Conservation (phyloP, 2,797 vertebrate genomes). For the Helicolenus hilgendorfi region DNA sequence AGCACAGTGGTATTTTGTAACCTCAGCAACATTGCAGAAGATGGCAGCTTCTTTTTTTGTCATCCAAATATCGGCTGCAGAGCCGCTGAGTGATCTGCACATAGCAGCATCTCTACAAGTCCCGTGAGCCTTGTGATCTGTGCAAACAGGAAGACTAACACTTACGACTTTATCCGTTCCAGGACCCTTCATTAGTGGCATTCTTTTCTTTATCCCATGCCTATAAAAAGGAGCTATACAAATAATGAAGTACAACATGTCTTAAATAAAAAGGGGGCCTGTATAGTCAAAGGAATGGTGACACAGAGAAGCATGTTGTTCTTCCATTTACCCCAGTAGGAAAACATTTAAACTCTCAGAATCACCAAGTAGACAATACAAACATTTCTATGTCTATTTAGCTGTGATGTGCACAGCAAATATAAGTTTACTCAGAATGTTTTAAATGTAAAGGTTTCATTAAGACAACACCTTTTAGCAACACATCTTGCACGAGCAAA, state of each 20-base stretch:
- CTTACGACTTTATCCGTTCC: neutral
- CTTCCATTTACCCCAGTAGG: neutral
- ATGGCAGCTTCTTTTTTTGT: neutral
- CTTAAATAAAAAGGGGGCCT: conserved; percentile 24
- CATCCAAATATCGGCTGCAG: neutral
- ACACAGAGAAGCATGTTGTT: conserved; percentile 12
- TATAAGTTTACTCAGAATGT: neutral
- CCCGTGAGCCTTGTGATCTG: conserved; percentile 8
- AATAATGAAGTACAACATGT: conserved; percentile 57
- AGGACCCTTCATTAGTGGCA: conserved; percentile 21
- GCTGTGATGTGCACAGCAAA: neutral
- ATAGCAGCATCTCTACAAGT: neutral
- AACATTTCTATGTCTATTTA: neutral
- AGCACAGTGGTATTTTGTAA: conserved; percentile 18
- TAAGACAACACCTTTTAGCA: neutral
- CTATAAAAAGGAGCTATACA: conserved; percentile 74
- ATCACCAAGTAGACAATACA: neutral
- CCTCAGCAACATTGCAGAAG: neutral
- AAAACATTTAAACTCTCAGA: neutral
- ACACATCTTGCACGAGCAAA: neutral
- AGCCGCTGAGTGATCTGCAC: neutral
- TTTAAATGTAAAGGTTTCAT: neutral
- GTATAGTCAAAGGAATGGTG: conserved; percentile 26
- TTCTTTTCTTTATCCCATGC: conserved; percentile 45
- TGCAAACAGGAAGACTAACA: conserved; percentile 50